Evolutionary conservation across 1,140 invertebrate genomes (phyloP), one percentile per base, ranked within the genome.

Genomic region (Nixonia krombeini): DNA sequence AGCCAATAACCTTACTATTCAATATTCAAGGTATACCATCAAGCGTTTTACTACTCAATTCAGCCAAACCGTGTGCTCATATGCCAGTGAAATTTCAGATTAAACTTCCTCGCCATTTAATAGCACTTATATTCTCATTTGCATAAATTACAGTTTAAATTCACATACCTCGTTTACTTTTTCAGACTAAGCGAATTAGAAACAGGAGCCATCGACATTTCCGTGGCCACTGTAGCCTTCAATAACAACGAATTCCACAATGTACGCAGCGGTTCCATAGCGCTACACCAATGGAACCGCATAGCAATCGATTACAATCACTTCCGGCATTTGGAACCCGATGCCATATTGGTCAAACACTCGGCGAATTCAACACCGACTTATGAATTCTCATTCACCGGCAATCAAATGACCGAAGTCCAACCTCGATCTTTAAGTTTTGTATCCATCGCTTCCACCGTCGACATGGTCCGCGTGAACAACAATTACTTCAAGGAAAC

Each of bases 121-220:
- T n/a, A n/a, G n/a, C n/a, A n/a, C n/a, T n/a, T n/a, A n/a, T n/a
- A n/a, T n/a, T n/a, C n/a, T n/a, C n/a, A 3, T 21, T 3, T 21
- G 21, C 6, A 21, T 21, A 21, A 21, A 21, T 21, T 6, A 21
- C 2, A 3, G 21, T 21, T 3, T 21, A 21, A 3, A 21, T 3
- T 21, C 21, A 21, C n/a, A 21, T 3, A 21, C 6, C 21, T 2
- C 6, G 6, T 15, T 9, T 23, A 33, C 62, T 45, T 18, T 88
- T 88, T 41, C 86, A 93, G 91, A 67, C 84, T 93, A 51, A 83
- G 83, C 49, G 86, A 88, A 26, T 85, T 92, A 29, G 80, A 88
- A 57, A 76, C 82, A 13, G 88, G 87, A 28, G 90, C 89, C 6
- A 88, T 92, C 50, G 88, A 89, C 44, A 86, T 87, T 6, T 89